phyloP scores from a whole-genome alignment of 2,888 invertebrate genomes.

The Drosophila phalerata region DNA sequence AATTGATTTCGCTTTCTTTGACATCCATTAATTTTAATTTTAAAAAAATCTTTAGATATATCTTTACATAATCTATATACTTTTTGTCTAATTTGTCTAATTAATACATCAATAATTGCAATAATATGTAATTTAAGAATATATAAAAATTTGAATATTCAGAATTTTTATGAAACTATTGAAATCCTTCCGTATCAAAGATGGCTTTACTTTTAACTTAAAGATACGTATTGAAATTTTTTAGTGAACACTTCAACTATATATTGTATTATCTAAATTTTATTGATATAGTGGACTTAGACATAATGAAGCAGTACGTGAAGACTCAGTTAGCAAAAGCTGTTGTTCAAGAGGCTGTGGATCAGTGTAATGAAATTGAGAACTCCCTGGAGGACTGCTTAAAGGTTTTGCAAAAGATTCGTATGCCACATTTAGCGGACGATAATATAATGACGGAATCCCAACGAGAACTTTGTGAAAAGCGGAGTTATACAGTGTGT shows the following conservation, averaged over 20 bases:
- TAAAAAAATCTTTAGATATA: too few species aligned
- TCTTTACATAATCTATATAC: too few species aligned
- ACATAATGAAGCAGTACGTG: not conserved
- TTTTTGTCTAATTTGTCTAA: too few species aligned
- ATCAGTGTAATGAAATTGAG: slow-evolving; percentile 36
- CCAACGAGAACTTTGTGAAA: not conserved
- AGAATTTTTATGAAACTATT: too few species aligned
- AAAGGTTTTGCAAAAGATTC: slow-evolving; percentile 1
- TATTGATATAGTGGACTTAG: not conserved
- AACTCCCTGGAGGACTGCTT: slow-evolving; percentile 5
- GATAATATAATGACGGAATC: not conserved
- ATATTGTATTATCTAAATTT: not conserved
- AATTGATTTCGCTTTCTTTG: too few species aligned
- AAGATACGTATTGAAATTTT: slow-evolving; percentile 10
- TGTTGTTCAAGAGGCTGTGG: slow-evolving; percentile 15
- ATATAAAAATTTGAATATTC: too few species aligned
- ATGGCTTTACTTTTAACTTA: not conserved
- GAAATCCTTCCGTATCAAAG: not conserved
- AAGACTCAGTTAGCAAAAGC: not conserved
- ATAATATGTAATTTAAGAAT: too few species aligned
- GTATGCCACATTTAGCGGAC: not conserved
- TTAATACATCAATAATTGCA: too few species aligned
- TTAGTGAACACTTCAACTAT: not conserved
- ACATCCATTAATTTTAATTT: too few species aligned
- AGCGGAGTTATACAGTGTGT: slow-evolving; percentile 37